Base-by-base conservation (phyloP, 2,888 invertebrate genomes). In the Chironomus tentans region DNA sequence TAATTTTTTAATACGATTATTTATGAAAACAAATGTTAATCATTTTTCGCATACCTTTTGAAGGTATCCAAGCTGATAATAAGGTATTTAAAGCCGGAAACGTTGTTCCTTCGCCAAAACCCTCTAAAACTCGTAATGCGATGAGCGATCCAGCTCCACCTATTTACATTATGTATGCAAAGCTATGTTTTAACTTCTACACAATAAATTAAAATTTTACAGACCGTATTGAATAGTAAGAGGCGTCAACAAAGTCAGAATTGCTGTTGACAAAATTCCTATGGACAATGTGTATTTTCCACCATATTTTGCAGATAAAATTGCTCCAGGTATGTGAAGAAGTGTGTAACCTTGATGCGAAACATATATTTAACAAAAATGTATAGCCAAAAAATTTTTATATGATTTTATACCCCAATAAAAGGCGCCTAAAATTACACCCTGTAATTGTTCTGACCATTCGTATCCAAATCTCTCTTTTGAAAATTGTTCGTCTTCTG, bases 211-310 rank as follows among this genome's bases (percentile, higher is more conserved):
- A 65, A 65, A 13, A 10, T 38, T 10, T 38, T 38, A 10, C 21
- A 0, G 1, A 65, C 65, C 65, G 3, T 65, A 22, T 24, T 82
- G 79, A 0, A 92, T 90, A 0, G 89, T 87, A 79, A 88, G 82
- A 0, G 93, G 93, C 0, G 92, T 92, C 5, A 92, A 79, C 0
- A 93, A 80, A 0, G 92, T 92, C 79, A 93, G 89, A 18, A 92
- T 81, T 0, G 91, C 92, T 0, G 92, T 92, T 15, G 88, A 88
- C 2, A 93, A 83, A 13, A 93, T 89, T 50, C 93, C 93, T 48
- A 91, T 84, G 0, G 92, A 92, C 28, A 92, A 85, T 0, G 91
- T 87, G 81, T 91, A 90, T 80, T 92, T 93, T 12, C 92, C 93
- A 5, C 93, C 93, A 78, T 90, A 90, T 77, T 87, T 86, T 80